Base-by-base conservation (phyloP, 2,113 vertebrate species). In the Gobiocypris rarus region DNA sequence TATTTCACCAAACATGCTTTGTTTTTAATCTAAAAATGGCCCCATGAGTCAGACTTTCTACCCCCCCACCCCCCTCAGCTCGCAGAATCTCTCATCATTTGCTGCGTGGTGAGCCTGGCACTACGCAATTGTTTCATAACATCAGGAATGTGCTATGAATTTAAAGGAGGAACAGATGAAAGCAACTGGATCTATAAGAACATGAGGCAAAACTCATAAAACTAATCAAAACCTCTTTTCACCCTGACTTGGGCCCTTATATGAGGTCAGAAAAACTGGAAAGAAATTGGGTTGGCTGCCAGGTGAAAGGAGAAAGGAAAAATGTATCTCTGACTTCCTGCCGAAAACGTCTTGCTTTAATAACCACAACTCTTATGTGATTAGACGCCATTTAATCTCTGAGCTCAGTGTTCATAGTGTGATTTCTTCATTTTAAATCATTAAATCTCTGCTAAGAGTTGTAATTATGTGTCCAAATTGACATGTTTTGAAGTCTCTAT, bases 401-500 rank as follows among this genome's bases (percentile, higher is more conserved):
- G 38, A 38, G 34, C 34, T 38, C 54, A 43, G 54, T 77, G 54
- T 76, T 41, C 34, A 24, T n/a, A 24, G 2, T n/a, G 31, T 24
- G 28, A 17, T 76, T 34, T 58, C 50, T 76, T 61, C 19, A 59
- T 78, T 41, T 77, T 43, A 56, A 38, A 10, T 56, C 52, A 41
- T 58, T 38, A 14, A 58, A 76, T 56, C 52, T 77, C 52, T 22
- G 19, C 58, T 56, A 75, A 28, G 71, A 75, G 24, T 17, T 41
- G 31, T n/a, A 58, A 59, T 77, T 77, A 41, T 41, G 19, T 82
- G 43, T 24, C 85, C 88, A 56, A 84, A 58, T 69, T 70, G 76
- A 74, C 71, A 5, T 10, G 48, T 86, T 83, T 88, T 87, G 65
- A 76, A 87, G 77, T 70, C 85, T 81, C 67, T 91, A 91, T 34